Conservation (phyloP, 2,888 invertebrate species). For the Caenorhabditis zanzibari region DNA sequence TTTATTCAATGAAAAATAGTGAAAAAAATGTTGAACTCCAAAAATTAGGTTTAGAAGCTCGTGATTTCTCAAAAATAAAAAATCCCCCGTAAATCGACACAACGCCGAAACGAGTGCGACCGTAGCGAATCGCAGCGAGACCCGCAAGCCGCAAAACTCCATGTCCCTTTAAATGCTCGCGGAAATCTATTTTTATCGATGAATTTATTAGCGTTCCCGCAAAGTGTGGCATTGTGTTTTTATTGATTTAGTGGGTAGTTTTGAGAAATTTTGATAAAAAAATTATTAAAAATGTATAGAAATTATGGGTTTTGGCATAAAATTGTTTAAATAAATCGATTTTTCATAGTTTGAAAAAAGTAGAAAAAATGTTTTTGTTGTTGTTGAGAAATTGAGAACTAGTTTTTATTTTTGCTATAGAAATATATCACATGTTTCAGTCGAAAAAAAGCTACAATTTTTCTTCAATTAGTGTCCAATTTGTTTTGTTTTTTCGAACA, state of each 20-base stretch:
- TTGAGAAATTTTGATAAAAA: neutral
- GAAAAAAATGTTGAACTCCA: neutral
- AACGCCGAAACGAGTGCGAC: constrained; percentile 39
- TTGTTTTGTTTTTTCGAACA: neutral
- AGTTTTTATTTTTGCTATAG: too few species aligned
- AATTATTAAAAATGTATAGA: neutral
- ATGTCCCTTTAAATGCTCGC: constrained; percentile 51
- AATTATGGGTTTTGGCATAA: too few species aligned
- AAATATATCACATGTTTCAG: neutral
- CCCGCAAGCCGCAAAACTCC: neutral
- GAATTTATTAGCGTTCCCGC: constrained; percentile 30
- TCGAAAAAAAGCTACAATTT: neutral
- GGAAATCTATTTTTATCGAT: constrained; percentile 39
- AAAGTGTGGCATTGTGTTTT: neutral
- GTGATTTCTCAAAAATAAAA: constrained; percentile 6
- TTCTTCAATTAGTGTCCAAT: too few species aligned
- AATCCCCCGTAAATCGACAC: constrained; percentile 56
- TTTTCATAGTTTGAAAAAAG: too few species aligned
- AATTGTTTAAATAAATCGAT: too few species aligned
- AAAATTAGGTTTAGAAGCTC: constrained; percentile 31
- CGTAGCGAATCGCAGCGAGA: constrained; percentile 43
- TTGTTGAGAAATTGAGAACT: too few species aligned
- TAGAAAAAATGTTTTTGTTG: too few species aligned
- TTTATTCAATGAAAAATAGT: neutral
- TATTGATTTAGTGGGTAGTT: neutral